Evolutionary conservation across 2,888 invertebrate genomes (phyloP).

Genomic region (Callyntrura sp.): DNA sequence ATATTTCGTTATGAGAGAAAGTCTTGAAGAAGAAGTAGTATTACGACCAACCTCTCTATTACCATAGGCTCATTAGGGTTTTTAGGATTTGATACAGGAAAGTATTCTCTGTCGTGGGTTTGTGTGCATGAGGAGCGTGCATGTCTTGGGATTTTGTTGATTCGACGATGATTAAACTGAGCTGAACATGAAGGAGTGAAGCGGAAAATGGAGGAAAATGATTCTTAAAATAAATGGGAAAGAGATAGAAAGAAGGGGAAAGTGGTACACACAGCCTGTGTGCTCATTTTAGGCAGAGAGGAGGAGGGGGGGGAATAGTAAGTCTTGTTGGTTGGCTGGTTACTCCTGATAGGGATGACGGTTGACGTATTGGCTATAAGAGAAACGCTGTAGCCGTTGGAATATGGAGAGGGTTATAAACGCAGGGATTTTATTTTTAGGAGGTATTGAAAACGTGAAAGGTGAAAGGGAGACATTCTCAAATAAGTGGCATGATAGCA

Average conservation of each 20-base stretch:
- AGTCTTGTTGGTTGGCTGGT: slow-evolving; percentile 6
- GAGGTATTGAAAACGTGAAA: neutral
- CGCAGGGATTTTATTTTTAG: neutral
- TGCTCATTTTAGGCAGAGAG: slow-evolving; percentile 5
- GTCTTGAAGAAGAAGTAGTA: too few species aligned
- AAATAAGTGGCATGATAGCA: neutral
- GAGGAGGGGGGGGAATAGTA: neutral
- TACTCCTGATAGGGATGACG: neutral
- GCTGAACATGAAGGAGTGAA: slow-evolving; percentile 35
- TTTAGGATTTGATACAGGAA: neutral
- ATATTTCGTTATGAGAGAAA: too few species aligned
- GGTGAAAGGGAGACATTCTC: neutral
- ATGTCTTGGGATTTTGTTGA: slow-evolving; percentile 41
- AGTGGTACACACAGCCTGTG: slow-evolving; percentile 25
- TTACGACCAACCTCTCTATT: too few species aligned
- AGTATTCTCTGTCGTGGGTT: neutral
- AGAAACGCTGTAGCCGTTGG: neutral
- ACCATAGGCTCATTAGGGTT: too few species aligned
- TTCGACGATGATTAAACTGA: slow-evolving; percentile 47
- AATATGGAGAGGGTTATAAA: too few species aligned
- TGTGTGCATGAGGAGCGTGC: neutral
- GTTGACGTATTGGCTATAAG: slow-evolving; percentile 31
- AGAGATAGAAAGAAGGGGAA: neutral
- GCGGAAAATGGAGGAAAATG: slow-evolving; percentile 11
- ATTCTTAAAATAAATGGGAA: slow-evolving; percentile 49